Base-by-base conservation (phyloP, 2,797 vertebrate genomes). In the Eidolon dupreanum region DNA sequence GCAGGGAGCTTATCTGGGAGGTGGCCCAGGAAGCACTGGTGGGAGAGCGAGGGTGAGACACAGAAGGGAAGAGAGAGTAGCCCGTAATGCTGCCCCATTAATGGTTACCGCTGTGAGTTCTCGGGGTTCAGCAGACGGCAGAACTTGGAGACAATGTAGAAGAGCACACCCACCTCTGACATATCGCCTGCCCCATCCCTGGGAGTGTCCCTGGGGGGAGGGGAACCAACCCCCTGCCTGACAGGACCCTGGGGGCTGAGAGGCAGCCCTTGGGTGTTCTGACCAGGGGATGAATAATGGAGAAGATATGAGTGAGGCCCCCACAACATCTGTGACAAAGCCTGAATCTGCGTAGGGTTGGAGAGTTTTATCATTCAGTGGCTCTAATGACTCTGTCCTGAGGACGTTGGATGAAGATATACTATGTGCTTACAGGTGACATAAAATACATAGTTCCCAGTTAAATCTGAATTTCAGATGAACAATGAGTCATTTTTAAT, bases 81-180 rank as follows among this genome's bases (percentile, higher is more conserved):
- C 22, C 55, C 6, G 2, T 3, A 55, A 36, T 3, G 6, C 12
- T 22, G 5, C 5, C 0, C 5, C 19, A 15, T 38, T 46, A 16
- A 19, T 12, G 55, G 57, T 33, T 57, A 65, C 31, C 13, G 10
- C n/a, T 9, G 13, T 51, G 43, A 24, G n/a, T 20, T 22, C 17
- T 17, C 3, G 0, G 16, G 15, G 26, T 36, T 84, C 31, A 63
- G 28, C 6, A 5, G 12, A 26, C 24, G 2, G 15, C 12, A 33
- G 66, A 49, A 10, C 16, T 49, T 7, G 1, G 38, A 51, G 38
- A 66, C 75, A 38, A 22, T 17, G 19, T 15, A 20, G 36, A 84
- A 15, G 6, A 63, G 71, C 46, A 33, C 2, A 33, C 11, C 1
- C 33, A 4, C 10, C 36, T 75, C 46, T 1, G 19, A 17, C 57